Evolutionary conservation across 2,797 vertebrate species (phyloP).

Genomic region (Spinus olivaceus): DNA sequence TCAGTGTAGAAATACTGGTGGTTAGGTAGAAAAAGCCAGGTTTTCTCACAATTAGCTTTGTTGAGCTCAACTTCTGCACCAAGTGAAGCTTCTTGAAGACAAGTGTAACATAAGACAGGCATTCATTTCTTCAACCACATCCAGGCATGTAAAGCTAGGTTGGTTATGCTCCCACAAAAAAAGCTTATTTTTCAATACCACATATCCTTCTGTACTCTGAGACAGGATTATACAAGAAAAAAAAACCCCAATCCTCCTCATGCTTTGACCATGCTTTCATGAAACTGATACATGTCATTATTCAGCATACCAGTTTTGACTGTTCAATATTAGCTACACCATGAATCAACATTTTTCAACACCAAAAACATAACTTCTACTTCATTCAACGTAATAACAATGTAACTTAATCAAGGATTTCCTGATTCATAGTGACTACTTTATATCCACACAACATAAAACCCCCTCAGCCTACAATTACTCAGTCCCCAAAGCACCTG

Average conservation of each 20-base stretch:
- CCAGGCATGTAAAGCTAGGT: not conserved
- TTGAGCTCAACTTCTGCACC: not conserved
- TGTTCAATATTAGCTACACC: not conserved
- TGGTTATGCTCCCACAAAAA: not conserved
- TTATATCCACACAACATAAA: not conserved
- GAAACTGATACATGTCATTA: not conserved
- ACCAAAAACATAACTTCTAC: not conserved
- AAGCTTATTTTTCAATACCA: not conserved
- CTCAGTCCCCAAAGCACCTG: not conserved
- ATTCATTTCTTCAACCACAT: not conserved
- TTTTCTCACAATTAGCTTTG: not conserved
- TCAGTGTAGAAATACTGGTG: not conserved
- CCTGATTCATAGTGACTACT: not conserved
- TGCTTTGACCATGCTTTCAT: not conserved
- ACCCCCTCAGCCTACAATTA: not conserved
- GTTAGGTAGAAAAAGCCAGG: not conserved
- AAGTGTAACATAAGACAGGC: not conserved
- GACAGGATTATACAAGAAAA: not conserved
- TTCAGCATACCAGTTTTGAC: not conserved
- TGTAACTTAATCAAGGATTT: not conserved
- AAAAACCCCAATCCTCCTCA: fast-evolving
- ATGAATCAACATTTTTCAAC: not conserved
- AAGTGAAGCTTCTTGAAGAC: not conserved
- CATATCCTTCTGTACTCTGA: not conserved
- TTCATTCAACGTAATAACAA: not conserved